These are phyloP conservation scores for Sogatella furcifera DNA, from an alignment of 1,140 invertebrate species.

Conservation along the genomic window DNA sequence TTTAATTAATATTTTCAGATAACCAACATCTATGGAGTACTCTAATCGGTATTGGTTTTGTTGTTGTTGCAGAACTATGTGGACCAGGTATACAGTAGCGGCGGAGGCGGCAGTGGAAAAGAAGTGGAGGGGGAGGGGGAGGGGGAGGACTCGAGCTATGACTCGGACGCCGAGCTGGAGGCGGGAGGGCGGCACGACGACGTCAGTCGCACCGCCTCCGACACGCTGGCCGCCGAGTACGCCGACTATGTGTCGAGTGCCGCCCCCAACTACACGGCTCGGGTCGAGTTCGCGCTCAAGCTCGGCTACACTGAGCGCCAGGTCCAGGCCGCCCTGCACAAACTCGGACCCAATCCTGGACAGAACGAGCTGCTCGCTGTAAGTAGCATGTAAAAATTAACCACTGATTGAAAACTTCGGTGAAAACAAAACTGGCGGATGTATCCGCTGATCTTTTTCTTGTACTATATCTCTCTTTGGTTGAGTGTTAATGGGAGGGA, in stretches of 20 bases:
- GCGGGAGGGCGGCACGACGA: conserved; percentile 48
- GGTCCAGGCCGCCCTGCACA: conserved; percentile 70
- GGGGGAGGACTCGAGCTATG: conserved; percentile 75
- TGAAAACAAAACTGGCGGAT: too few relatives aligned
- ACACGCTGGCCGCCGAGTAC: conserved; percentile 73
- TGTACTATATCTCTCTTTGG: too few relatives aligned
- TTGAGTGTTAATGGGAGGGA: too few relatives aligned
- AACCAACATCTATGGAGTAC: too few relatives aligned
- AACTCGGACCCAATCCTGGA: conserved; percentile 68
- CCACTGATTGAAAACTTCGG: too few relatives aligned
- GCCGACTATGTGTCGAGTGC: conserved; percentile 50
- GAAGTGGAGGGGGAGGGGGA: conserved; percentile 7
- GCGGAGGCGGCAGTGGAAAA: neutral
- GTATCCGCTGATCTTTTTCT: too few relatives aligned
- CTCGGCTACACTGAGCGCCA: conserved; percentile 82
- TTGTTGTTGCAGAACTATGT: conserved; percentile 18
- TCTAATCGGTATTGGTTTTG: neutral
- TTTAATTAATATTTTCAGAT: too few relatives aligned
- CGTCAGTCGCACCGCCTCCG: conserved; percentile 67
- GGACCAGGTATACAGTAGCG: conserved; percentile 15
- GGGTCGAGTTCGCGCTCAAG: conserved; percentile 74
- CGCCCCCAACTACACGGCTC: conserved; percentile 34
- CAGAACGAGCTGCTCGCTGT: conserved; percentile 78
- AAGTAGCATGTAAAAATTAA: too few relatives aligned
- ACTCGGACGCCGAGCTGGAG: conserved; percentile 68